Conservation (phyloP, 2,797 vertebrate genomes). For the Neosilurus hyrtlii region DNA sequence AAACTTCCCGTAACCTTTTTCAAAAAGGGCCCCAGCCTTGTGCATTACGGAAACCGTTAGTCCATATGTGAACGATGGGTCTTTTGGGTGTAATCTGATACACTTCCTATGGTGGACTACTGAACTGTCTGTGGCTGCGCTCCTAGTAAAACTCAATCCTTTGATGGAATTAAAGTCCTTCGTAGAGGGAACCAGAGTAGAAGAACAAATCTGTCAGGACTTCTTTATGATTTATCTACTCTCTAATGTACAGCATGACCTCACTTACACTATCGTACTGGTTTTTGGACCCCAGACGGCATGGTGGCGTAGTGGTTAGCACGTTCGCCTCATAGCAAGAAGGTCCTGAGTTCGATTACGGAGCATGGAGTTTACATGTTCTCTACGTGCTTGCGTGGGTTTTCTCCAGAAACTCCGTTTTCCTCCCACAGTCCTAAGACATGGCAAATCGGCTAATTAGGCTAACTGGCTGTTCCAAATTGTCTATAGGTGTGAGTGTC, state of each 20-base stretch:
- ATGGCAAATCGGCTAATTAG: too few species aligned
- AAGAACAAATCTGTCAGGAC: neutral
- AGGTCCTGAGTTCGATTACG: too few species aligned
- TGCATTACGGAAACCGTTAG: slow-evolving; percentile 31
- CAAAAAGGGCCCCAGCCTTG: slow-evolving; percentile 11
- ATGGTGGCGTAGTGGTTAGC: too few species aligned
- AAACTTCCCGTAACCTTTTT: slow-evolving; percentile 23
- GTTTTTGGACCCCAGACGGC: too few species aligned
- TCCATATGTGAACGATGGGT: slow-evolving; percentile 20
- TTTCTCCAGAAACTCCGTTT: too few species aligned
- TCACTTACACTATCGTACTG: slow-evolving; percentile 40
- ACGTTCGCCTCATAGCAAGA: too few species aligned
- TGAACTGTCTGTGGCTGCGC: neutral
- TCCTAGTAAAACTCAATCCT: slow-evolving; percentile 8
- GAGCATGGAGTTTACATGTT: too few species aligned
- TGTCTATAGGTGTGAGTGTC: too few species aligned
- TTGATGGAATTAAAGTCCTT: slow-evolving; percentile 32
- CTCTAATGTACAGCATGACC: slow-evolving; percentile 55
- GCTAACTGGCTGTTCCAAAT: too few species aligned
- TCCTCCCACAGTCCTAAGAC: too few species aligned
- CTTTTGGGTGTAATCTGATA: slow-evolving; percentile 37
- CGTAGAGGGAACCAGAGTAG: slow-evolving; percentile 11
- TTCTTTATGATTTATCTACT: neutral
- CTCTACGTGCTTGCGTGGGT: too few species aligned
- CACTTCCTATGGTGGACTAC: slow-evolving; percentile 30